A percentile compares a stretch with the other conserved stretches of the same genome.
These are phyloP conservation scores for Chroicocephalus ridibundus DNA, from an alignment of 2,113 vertebrate species.

Conservation along the genomic window DNA sequence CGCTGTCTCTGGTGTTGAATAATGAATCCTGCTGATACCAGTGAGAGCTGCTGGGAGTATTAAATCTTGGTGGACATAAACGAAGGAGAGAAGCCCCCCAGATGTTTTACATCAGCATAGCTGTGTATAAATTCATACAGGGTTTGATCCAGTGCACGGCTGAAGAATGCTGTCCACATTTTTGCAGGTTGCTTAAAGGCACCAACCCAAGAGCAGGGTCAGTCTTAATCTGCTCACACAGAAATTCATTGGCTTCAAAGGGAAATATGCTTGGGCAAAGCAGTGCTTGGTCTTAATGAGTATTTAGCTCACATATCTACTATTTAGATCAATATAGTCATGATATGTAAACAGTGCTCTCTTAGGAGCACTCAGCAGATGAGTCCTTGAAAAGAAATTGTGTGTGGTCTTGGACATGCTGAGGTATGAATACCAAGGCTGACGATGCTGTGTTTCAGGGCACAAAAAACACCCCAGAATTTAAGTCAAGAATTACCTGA, in stretches of 20 bases:
- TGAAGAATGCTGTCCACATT: neutral
- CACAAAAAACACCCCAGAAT: neutral
- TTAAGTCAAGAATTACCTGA: neutral
- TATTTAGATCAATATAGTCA: neutral
- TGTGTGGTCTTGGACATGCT: neutral
- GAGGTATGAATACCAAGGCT: neutral
- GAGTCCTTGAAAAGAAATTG: neutral
- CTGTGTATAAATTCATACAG: neutral
- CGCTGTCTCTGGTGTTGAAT: neutral
- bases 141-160: neutral
- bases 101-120: neutral
- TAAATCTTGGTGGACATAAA: neutral
- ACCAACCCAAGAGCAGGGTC: neutral
- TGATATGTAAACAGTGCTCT: neutral
- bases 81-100: neutral
- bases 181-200: neutral
- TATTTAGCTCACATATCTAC: neutral
- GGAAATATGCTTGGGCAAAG: neutral
- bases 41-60: neutral
- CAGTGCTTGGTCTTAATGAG: neutral
- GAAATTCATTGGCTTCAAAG: neutral
- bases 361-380: neutral
- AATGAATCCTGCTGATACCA: neutral
- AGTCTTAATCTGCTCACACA: neutral
- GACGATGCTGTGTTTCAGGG: neutral